Conservation (phyloP, 2,113 vertebrate species). For the Pelusios castaneus region DNA sequence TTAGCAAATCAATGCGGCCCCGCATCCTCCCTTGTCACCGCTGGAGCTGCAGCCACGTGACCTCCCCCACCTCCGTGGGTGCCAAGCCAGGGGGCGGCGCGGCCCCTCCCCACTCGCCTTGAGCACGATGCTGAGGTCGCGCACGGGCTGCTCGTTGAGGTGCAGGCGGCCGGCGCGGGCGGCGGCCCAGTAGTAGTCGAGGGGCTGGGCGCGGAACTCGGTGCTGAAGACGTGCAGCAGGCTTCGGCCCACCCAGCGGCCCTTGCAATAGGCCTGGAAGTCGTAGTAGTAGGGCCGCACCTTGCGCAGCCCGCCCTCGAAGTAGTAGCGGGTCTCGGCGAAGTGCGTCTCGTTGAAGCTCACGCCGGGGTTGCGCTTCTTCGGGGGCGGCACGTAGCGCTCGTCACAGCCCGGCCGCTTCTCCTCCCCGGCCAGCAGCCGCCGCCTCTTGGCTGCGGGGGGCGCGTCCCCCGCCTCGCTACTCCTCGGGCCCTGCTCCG, state of each 20-base stretch:
- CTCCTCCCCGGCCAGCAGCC: slow-evolving; percentile 48
- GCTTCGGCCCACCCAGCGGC: slow-evolving; percentile 93
- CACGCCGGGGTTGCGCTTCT: slow-evolving; percentile 85
- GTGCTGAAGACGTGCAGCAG: slow-evolving; percentile 88
- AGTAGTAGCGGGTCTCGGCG: slow-evolving; percentile 91
- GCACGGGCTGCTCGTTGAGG: slow-evolving; percentile 87
- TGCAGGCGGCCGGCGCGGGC: slow-evolving; percentile 87
- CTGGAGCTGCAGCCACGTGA: accelerated
- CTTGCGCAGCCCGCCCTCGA: slow-evolving; percentile 92
- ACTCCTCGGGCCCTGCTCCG: background rate
- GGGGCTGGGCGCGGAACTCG: slow-evolving; percentile 90
- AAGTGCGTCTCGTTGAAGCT: slow-evolving; percentile 92
- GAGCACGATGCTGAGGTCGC: slow-evolving; percentile 87
- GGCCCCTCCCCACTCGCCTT: slow-evolving; percentile 79
- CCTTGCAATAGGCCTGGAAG: slow-evolving; percentile 95
- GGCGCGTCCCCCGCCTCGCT: background rate
- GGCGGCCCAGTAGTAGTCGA: slow-evolving; percentile 87
- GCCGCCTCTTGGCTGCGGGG: background rate
- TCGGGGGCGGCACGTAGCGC: slow-evolving; percentile 90
- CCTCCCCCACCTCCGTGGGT: background rate
- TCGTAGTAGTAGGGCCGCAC: slow-evolving; percentile 94
- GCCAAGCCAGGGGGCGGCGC: background rate
- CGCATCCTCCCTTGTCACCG: too few relatives aligned
- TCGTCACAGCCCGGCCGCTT: slow-evolving; percentile 24
- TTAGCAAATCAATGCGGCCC: too few relatives aligned